phyloP scores from a whole-genome alignment of 2,888 invertebrate species.

The Polymixis lichenea region DNA sequence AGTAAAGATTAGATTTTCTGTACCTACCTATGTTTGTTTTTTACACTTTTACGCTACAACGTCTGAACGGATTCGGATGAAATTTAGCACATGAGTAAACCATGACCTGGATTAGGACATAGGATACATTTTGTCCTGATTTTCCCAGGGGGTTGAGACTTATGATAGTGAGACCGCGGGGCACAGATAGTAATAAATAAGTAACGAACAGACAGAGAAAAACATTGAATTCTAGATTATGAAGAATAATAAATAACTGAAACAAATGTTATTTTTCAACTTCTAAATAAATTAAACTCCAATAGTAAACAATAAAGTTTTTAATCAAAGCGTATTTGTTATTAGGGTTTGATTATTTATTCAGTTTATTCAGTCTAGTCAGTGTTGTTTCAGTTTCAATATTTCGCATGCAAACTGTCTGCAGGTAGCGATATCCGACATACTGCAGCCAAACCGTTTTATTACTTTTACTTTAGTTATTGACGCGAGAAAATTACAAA shows the following conservation, averaged over 20 bases:
- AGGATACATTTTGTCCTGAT: no score
- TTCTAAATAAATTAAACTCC: slow-evolving; percentile 27
- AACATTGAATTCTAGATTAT: background rate
- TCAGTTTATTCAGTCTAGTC: slow-evolving; percentile 77
- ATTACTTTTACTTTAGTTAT: slow-evolving; percentile 74
- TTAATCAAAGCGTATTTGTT: slow-evolving; percentile 81
- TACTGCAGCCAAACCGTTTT: slow-evolving; percentile 71
- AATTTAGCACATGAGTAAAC: no score
- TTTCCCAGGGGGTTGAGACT: no score
- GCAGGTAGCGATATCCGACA: slow-evolving; percentile 72
- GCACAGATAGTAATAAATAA: background rate
- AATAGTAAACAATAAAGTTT: slow-evolving; percentile 59
- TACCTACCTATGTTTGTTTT: no score
- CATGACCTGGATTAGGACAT: no score
- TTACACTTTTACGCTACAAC: no score
- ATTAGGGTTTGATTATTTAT: slow-evolving; percentile 75
- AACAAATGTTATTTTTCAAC: slow-evolving; percentile 13
- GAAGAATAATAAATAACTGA: background rate
- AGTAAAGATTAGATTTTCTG: no score
- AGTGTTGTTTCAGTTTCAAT: slow-evolving; percentile 77
- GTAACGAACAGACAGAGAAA: background rate
- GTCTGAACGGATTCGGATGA: no score
- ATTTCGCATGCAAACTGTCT: slow-evolving; percentile 83
- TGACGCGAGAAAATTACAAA: slow-evolving; percentile 65
- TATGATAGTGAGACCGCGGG: no score